Percentiles rank a stretch among this genome's conserved stretches.
phyloP scores from a whole-genome alignment of 2,888 invertebrate species.

The Tortricodes alternella region DNA sequence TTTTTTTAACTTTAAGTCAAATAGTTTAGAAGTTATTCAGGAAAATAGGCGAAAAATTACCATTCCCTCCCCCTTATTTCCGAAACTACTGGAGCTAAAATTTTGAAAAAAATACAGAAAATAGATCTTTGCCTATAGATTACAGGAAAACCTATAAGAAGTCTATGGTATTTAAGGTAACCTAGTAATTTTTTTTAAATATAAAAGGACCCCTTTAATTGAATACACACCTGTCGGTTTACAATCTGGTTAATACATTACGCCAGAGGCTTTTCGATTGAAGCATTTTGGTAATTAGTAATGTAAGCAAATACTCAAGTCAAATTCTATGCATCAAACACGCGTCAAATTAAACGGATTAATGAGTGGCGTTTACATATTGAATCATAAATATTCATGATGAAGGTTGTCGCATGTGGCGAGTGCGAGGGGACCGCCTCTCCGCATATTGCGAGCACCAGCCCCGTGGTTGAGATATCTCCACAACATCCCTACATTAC shows the following conservation, averaged over 20 bases:
- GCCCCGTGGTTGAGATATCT: constrained; percentile 7
- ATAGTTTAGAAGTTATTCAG: too few species aligned
- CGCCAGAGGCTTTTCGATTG: constrained; percentile 1
- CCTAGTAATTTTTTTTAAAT: too few species aligned
- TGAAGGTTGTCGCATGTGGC: constrained; percentile 45
- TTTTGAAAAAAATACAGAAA: too few species aligned
- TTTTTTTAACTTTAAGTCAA: too few species aligned
- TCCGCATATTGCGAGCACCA: not conserved
- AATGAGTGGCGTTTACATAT: constrained; percentile 50
- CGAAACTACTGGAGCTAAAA: too few species aligned
- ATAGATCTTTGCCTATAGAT: too few species aligned
- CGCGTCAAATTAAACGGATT: constrained; percentile 46
- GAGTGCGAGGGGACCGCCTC: constrained; percentile 25
- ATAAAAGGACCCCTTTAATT: too few species aligned
- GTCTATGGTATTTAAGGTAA: too few species aligned
- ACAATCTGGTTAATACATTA: constrained; percentile 15
- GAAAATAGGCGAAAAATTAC: too few species aligned
- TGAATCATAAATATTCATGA: constrained; percentile 58
- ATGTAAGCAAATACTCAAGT: constrained; percentile 29
- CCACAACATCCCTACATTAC: not conserved
- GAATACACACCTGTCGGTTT: constrained; percentile 12
- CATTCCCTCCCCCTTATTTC: too few species aligned
- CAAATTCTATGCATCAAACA: constrained; percentile 39
- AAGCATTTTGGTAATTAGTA: constrained; percentile 18
- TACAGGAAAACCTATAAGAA: too few species aligned